Conservation (phyloP, 1,140 invertebrate species). For the Drosophila micromelanica region DNA sequence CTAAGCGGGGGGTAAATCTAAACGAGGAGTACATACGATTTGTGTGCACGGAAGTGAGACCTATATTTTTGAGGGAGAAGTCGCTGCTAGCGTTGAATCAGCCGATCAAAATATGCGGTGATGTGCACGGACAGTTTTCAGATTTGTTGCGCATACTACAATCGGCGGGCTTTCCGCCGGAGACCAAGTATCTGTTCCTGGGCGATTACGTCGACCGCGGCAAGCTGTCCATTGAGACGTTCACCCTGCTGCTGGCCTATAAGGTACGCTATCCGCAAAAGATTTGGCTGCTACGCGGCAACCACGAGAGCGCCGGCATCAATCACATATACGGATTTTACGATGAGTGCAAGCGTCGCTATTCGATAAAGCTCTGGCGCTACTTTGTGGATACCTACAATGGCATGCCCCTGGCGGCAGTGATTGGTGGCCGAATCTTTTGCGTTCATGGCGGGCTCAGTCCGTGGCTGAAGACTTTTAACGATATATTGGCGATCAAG, state of each 20-base stretch:
- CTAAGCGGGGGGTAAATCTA: slow-evolving; percentile 12
- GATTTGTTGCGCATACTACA: slow-evolving; percentile 95
- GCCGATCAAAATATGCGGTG: slow-evolving; percentile 85
- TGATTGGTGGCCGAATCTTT: slow-evolving; percentile 93
- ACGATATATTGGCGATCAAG: slow-evolving; percentile 95
- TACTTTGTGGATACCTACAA: slow-evolving; percentile 88
- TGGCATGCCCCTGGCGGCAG: slow-evolving; percentile 92
- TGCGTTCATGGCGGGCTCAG: slow-evolving; percentile 92
- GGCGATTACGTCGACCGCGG: slow-evolving; percentile 97
- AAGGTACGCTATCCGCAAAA: slow-evolving; percentile 97
- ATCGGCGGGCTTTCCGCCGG: slow-evolving; percentile 93
- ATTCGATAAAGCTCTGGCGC: slow-evolving; percentile 93
- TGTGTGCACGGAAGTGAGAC: slow-evolving; percentile 87
- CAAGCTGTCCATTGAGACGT: slow-evolving; percentile 95
- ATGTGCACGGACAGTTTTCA: slow-evolving; percentile 97
- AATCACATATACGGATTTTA: slow-evolving; percentile 91
- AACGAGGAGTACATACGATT: slow-evolving; percentile 25
- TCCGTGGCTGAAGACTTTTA: slow-evolving; percentile 94
- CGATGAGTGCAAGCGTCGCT: slow-evolving; percentile 89
- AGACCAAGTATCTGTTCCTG: slow-evolving; percentile 96
- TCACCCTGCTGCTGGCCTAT: slow-evolving; percentile 93
- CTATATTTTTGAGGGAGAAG: slow-evolving; percentile 94
- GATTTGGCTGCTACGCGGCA: slow-evolving; percentile 94
- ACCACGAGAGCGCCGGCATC: slow-evolving; percentile 92
- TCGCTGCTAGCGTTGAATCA: slow-evolving; percentile 95